A percentile compares a stretch with the other conserved stretches of the same genome.
phyloP scores from a whole-genome alignment of 2,797 vertebrate species.

The Amblyopsis hoosieri region DNA sequence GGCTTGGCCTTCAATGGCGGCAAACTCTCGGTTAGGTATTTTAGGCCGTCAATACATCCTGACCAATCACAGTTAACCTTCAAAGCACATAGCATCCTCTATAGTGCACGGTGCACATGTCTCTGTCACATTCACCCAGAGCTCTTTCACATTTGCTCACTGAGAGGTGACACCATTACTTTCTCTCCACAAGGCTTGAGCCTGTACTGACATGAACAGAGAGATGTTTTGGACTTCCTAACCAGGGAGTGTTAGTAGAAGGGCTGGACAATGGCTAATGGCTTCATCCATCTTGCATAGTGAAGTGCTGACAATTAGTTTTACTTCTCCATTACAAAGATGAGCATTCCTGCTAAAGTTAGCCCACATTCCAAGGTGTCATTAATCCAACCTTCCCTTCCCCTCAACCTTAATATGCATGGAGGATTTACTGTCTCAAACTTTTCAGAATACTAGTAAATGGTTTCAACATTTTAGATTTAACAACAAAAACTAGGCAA shows the following conservation, averaged over 20 bases:
- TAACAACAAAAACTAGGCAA: neutral
- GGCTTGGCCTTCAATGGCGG: no score
- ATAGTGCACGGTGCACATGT: no score
- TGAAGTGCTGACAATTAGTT: constrained; percentile 37
- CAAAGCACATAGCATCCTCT: constrained; percentile 12
- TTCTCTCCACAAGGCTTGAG: neutral
- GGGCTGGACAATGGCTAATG: constrained; percentile 33
- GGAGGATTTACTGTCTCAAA: neutral
- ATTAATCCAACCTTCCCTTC: constrained; percentile 16
- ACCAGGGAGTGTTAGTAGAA: constrained; percentile 20
- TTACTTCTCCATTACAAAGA: constrained; percentile 27
- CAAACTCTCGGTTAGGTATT: neutral
- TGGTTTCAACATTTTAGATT: neutral
- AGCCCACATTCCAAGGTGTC: constrained; percentile 14
- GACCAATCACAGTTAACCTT: constrained; percentile 5
- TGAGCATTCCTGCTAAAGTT: constrained; percentile 32
- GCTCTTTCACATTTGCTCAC: neutral
- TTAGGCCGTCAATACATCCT: neutral
- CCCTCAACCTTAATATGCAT: neutral
- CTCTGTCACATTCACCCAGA: neutral
- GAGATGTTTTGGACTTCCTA: constrained; percentile 18
- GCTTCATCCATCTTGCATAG: constrained; percentile 46
- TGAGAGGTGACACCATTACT: constrained; percentile 1
- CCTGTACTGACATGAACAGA: constrained; percentile 21
- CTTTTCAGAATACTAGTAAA: neutral